Conservation (phyloP, 2,888 invertebrate species). For the Perizoma flavofasciatum region DNA sequence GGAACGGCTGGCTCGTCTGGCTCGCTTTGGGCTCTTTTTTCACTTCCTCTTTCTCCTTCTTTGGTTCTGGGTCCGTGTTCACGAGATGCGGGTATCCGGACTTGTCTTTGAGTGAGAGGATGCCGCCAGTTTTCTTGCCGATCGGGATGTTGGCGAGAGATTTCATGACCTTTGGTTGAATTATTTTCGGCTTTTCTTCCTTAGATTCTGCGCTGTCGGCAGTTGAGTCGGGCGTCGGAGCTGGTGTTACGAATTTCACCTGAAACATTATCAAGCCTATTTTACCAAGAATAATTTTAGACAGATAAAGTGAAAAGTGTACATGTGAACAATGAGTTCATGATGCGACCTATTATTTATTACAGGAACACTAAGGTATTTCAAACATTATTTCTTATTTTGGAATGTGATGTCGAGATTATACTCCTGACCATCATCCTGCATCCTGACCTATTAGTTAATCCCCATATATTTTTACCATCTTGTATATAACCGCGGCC, state of each 20-base stretch:
- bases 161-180: conserved; percentile 72
- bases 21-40: conserved; percentile 62
- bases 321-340: too few species aligned
- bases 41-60: conserved; percentile 67
- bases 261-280: conserved; percentile 42
- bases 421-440: too few species aligned
- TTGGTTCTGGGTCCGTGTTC: conserved; percentile 68
- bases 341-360: too few species aligned
- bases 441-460: too few species aligned
- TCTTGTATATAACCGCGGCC: too few species aligned
- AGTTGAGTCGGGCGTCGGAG: conserved; percentile 68
- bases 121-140: conserved; percentile 78
- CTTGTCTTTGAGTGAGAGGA: conserved; percentile 80
- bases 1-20: conserved; percentile 40
- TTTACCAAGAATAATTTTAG: too few species aligned
- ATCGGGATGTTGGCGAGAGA: conserved; percentile 72
- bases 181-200: conserved; percentile 68
- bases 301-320: too few species aligned
- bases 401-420: too few species aligned
- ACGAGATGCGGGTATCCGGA: conserved; percentile 81
- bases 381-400: too few species aligned
- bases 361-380: too few species aligned
- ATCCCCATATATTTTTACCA: too few species aligned
- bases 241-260: conserved; percentile 84
- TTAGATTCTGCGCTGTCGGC: conserved; percentile 55